Conservation (phyloP, 30 jellyfish, hydroid and myxozoan genomes). For the Cassiopea andromeda region DNA sequence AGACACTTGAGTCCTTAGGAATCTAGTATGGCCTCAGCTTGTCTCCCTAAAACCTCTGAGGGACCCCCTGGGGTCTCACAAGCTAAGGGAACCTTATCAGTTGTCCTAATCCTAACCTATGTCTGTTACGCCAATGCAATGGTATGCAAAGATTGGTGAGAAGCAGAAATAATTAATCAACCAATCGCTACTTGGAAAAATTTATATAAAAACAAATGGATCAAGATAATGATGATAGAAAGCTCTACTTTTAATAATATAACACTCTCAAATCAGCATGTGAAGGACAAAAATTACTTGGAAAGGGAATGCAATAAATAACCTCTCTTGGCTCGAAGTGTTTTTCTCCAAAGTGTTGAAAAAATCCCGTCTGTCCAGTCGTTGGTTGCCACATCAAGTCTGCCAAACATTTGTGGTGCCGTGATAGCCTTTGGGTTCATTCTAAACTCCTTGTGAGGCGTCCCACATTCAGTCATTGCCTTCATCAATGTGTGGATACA, state of each 20-base stretch:
- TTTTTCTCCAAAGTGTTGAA: conserved; percentile 89
- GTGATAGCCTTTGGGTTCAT: conserved; percentile 93
- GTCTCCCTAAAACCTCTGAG: too few species aligned
- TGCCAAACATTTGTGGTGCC: conserved; percentile 94
- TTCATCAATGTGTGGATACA: conserved; percentile 85
- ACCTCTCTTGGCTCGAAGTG: conserved; percentile 83
- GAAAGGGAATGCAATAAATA: neutral
- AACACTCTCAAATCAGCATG: neutral
- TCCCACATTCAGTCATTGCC: conserved; percentile 91
- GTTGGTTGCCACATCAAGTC: conserved; percentile 86
- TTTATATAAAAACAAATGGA: neutral
- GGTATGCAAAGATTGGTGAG: too few species aligned
- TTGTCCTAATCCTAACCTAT: too few species aligned
- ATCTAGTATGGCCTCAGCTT: too few species aligned
- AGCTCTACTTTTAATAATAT: neutral
- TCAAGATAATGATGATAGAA: too few species aligned
- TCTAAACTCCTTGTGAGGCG: conserved; percentile 83
- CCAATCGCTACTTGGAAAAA: neutral
- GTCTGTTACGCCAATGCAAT: too few species aligned
- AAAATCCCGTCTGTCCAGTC: conserved; percentile 94
- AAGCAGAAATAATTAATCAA: neutral
- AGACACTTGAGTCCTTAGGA: too few species aligned
- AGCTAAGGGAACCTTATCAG: too few species aligned
- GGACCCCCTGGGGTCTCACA: too few species aligned
- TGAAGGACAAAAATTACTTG: neutral